Evolutionary conservation across 2,113 vertebrate genomes (phyloP).

Genomic region (Notiomystis cincta): DNA sequence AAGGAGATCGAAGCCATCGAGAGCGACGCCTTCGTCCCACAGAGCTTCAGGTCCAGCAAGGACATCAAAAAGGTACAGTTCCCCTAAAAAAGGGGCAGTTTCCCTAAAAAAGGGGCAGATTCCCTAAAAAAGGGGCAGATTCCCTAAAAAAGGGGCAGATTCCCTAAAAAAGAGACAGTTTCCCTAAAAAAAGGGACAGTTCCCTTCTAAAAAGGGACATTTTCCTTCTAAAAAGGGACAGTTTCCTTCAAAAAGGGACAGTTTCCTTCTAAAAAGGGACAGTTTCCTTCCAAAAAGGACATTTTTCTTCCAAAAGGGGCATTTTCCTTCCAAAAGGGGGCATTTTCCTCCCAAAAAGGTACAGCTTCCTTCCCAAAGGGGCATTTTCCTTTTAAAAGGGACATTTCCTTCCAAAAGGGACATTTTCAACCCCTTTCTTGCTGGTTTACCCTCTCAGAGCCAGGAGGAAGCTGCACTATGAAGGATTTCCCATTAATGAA

Average conservation of each 20-base stretch:
- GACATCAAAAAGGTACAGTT: constrained; percentile 87
- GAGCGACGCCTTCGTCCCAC: constrained; percentile 93
- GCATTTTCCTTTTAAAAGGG: neutral
- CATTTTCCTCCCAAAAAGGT: neutral
- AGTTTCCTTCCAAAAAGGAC: constrained; percentile 77
- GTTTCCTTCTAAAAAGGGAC: neutral
- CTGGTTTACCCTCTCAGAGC: neutral
- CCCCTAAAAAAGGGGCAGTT: too few relatives aligned
- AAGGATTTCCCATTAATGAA: neutral
- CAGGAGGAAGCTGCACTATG: neutral
- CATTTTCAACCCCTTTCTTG: neutral
- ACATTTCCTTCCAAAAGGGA: constrained; percentile 8
- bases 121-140: too few relatives aligned
- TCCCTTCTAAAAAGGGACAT: constrained; percentile 75
- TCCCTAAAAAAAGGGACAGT: neutral
- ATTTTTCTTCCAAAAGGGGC: neutral
- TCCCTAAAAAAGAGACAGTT: neutral
- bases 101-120: too few relatives aligned
- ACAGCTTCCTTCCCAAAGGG: neutral
- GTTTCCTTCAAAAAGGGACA: neutral
- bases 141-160: too few relatives aligned
- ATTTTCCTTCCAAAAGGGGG: constrained; percentile 72
- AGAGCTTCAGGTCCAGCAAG: constrained; percentile 93
- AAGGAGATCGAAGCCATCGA: constrained; percentile 98
- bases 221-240: neutral